Percentiles rank a stretch among this genome's conserved stretches.
Conservation (phyloP, 1,140 invertebrate genomes). For the Drosophila ironensis region DNA sequence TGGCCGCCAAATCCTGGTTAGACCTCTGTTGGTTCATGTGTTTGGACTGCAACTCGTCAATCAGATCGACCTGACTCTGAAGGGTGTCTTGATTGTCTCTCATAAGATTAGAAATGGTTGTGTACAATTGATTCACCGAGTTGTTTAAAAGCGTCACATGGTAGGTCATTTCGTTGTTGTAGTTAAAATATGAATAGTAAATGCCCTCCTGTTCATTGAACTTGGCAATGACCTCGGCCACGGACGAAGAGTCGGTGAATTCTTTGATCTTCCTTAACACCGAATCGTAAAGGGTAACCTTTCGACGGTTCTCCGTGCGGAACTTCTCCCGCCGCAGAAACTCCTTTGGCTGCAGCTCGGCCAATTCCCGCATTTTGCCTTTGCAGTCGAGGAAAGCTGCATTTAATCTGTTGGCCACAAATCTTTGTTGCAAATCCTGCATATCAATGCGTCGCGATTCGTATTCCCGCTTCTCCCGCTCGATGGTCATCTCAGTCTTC, state of each 20-base stretch:
- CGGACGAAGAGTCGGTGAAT: conserved; percentile 35
- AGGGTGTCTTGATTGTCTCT: conserved; percentile 36
- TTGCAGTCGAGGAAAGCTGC: conserved; percentile 59
- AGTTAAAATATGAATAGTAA: conserved; percentile 63
- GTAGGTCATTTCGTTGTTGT: conserved; percentile 63
- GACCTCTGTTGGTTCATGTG: conserved; percentile 27
- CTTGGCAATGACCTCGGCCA: conserved; percentile 57
- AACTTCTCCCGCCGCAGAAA: conserved; percentile 47
- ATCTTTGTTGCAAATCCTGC: conserved; percentile 50
- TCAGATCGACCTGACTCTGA: conserved; percentile 37
- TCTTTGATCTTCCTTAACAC: conserved; percentile 55
- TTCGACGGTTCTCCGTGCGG: conserved; percentile 46
- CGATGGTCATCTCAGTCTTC: conserved; percentile 48
- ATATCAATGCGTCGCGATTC: conserved; percentile 47
- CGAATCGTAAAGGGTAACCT: conserved; percentile 55
- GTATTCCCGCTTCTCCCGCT: conserved; percentile 40
- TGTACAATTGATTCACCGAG: conserved; percentile 52
- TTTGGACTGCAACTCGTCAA: conserved; percentile 32
- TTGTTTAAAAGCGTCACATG: conserved; percentile 60
- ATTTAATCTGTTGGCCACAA: conserved; percentile 56
- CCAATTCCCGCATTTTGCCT: conserved; percentile 40
- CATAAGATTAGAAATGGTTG: conserved; percentile 43
- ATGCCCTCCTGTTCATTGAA: conserved; percentile 61
- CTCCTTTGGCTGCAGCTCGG: conserved; percentile 57
- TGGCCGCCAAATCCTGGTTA: conserved; percentile 35